Percentiles rank a stretch among this genome's conserved stretches.
Evolutionary conservation across 2,797 vertebrate species (phyloP).

Genomic region (Xerus rutilus): DNA sequence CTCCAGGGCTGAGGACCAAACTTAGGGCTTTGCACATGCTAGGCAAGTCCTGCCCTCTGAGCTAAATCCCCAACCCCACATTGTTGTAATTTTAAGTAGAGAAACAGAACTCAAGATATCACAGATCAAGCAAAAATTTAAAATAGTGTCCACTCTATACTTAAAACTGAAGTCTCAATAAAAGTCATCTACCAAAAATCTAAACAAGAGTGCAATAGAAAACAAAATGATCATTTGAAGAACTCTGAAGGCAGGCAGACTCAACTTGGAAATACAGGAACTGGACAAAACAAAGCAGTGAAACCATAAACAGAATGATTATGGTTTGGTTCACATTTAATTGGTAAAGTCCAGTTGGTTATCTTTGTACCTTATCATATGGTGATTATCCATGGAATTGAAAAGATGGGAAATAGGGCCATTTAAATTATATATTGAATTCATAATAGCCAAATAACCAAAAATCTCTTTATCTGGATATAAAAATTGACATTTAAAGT

Average conservation of each 20-base stretch:
- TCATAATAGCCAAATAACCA: neutral
- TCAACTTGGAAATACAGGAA: neutral
- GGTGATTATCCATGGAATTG: neutral
- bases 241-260: neutral
- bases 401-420: neutral
- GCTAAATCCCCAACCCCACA: too few species aligned
- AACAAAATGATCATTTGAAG: neutral
- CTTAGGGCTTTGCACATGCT: too few species aligned
- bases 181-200: neutral
- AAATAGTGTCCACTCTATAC: neutral
- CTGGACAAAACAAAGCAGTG: neutral
- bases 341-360: neutral
- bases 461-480: neutral
- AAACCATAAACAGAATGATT: neutral
- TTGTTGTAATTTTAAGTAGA: neutral
- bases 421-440: neutral
- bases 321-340: neutral
- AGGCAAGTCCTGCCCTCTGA: too few species aligned
- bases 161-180: slow-evolving; percentile 26
- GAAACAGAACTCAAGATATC: neutral
- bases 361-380: neutral
- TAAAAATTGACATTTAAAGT: neutral
- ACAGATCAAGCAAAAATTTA: neutral
- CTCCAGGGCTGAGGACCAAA: too few species aligned
- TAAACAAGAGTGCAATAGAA: neutral